Evolutionary conservation across 2,113 vertebrate species (phyloP).

Genomic region (Xenopus tropicalis): DNA sequence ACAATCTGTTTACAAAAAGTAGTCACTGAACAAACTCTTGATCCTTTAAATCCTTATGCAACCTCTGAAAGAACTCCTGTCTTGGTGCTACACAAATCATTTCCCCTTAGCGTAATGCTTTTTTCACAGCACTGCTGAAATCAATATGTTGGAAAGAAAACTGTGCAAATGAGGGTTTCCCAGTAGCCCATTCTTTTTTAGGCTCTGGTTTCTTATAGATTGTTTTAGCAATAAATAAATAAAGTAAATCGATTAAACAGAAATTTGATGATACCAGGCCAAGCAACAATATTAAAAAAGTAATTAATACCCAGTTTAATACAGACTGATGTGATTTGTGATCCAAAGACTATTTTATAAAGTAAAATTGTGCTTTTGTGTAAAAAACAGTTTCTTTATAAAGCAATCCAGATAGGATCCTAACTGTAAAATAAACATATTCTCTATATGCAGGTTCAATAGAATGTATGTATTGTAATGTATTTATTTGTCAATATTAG

Average conservation of each 20-base stretch:
- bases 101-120: slow-evolving; percentile 30
- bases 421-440: too few relatives aligned
- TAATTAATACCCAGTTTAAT: neutral
- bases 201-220: too few relatives aligned
- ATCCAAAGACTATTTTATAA: too few relatives aligned
- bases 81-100: slow-evolving; percentile 37
- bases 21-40: neutral
- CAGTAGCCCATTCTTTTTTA: slow-evolving; percentile 10
- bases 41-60: slow-evolving; percentile 30
- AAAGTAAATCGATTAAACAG: too few relatives aligned
- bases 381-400: too few relatives aligned
- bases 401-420: too few relatives aligned
- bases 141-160: slow-evolving; percentile 45
- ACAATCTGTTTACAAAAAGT: neutral
- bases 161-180: slow-evolving; percentile 32
- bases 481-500: too few relatives aligned
- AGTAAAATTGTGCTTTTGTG: too few relatives aligned
- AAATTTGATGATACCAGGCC: neutral
- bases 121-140: slow-evolving; percentile 44
- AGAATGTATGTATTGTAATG: too few relatives aligned
- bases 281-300: slow-evolving; percentile 10
- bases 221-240: too few relatives aligned
- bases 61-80: slow-evolving; percentile 12
- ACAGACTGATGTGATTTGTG: too few relatives aligned
- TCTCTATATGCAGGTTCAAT: too few relatives aligned